Evolutionary conservation across 2,888 invertebrate species (phyloP).

Genomic region (Teleiodes luculella): DNA sequence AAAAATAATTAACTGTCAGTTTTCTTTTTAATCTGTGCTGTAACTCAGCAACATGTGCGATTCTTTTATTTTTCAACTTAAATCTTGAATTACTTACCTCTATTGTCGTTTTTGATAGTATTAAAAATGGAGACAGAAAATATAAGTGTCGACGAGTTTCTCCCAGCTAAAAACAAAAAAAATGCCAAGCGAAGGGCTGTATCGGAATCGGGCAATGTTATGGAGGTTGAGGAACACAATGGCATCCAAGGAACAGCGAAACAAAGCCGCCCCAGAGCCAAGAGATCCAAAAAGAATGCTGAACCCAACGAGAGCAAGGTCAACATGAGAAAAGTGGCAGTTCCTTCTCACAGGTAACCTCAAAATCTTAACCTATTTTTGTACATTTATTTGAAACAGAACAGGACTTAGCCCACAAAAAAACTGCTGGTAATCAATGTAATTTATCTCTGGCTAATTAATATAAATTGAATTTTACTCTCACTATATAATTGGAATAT

Average conservation of each 20-base stretch:
- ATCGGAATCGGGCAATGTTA: conserved; percentile 72
- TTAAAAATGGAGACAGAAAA: conserved; percentile 67
- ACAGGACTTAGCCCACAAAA: too few species aligned
- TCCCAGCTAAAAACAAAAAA: conserved; percentile 75
- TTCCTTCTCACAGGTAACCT: conserved; percentile 90
- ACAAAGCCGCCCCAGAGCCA: conserved; percentile 59
- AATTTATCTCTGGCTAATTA: too few species aligned
- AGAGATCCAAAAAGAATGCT: conserved; percentile 55
- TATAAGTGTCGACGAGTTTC: conserved; percentile 73
- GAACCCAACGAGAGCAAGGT: conserved; percentile 77
- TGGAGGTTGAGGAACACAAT: conserved; percentile 84
- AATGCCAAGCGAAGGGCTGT: conserved; percentile 75
- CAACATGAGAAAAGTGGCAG: conserved; percentile 85
- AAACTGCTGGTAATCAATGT: too few species aligned
- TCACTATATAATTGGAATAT: too few species aligned
- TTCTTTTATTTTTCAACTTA: conserved; percentile 29
- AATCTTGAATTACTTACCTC: conserved; percentile 7
- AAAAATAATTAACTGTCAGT: neutral
- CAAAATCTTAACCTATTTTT: neutral
- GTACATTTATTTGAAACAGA: too few species aligned
- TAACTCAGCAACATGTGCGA: conserved; percentile 41
- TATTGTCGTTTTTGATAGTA: neutral
- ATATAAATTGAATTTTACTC: too few species aligned
- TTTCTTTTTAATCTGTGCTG: conserved; percentile 33
- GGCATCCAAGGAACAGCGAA: conserved; percentile 74